These are phyloP conservation scores for Bubo bubo DNA, from an alignment of 2,113 vertebrate species.

Conservation along the genomic window DNA sequence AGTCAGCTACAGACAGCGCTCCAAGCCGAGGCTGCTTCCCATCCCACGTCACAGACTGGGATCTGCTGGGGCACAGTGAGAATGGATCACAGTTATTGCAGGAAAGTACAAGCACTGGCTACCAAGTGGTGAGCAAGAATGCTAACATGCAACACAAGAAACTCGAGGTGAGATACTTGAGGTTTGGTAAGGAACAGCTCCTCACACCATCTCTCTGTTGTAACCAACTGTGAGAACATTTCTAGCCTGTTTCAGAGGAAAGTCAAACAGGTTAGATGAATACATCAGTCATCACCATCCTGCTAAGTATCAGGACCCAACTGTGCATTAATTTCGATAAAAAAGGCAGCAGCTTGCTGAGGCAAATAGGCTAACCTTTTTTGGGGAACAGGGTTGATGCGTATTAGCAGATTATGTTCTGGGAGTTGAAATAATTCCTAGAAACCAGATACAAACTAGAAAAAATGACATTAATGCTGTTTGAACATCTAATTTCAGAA, in stretches of 20 bases:
- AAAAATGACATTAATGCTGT: background rate
- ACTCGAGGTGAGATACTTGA: background rate
- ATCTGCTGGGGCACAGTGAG: background rate
- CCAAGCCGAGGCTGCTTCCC: accelerated
- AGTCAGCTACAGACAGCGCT: background rate
- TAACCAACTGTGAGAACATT: background rate
- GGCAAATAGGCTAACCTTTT: background rate
- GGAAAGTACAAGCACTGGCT: background rate
- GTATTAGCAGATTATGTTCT: background rate
- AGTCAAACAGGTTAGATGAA: background rate
- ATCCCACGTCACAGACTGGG: background rate
- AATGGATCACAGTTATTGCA: background rate
- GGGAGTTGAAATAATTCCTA: background rate
- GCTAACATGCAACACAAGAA: background rate
- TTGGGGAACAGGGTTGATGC: background rate
- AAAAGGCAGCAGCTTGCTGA: background rate
- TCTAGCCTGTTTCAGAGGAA: background rate
- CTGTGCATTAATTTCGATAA: background rate
- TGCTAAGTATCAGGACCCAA: background rate
- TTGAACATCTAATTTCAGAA: background rate
- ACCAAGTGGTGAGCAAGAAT: background rate
- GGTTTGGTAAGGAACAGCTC: background rate
- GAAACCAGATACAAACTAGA: background rate
- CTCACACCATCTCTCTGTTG: background rate
- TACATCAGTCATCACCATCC: background rate